Percentiles rank a stretch among this genome's conserved stretches.
Conservation (phyloP, 2,797 vertebrate species). For the Arnoldichthys spilopterus region DNA sequence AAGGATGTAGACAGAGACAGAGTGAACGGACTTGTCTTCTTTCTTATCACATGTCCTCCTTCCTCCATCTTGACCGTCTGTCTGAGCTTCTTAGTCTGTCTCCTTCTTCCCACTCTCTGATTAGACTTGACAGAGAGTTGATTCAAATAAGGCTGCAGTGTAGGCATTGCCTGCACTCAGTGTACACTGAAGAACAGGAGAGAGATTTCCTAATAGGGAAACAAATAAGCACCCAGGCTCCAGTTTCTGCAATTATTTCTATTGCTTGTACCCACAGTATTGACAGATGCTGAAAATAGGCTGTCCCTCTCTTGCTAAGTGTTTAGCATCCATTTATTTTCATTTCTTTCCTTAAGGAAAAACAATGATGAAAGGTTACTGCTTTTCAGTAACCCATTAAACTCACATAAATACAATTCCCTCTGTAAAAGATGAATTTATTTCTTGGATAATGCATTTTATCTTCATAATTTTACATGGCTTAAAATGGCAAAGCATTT, state of each 20-base stretch:
- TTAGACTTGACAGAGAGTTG: constrained; percentile 70
- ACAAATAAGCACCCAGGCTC: constrained; percentile 70
- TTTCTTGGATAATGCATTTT: constrained; percentile 69
- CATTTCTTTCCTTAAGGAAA: constrained; percentile 70
- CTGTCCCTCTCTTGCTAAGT: background rate
- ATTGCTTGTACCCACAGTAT: constrained; percentile 59
- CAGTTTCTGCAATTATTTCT: constrained; percentile 67
- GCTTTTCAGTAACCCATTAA: constrained; percentile 71
- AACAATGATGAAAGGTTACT: constrained; percentile 76
- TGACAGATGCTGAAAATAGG: constrained; percentile 54
- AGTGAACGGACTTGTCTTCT: constrained; percentile 30
- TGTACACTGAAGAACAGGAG: constrained; percentile 66
- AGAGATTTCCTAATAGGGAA: constrained; percentile 69
- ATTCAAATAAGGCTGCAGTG: constrained; percentile 73
- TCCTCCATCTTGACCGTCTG: constrained; percentile 44
- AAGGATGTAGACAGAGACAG: constrained; percentile 39
- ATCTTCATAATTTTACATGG: constrained; percentile 40
- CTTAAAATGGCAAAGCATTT: constrained; percentile 35
- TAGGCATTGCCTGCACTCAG: constrained; percentile 59
- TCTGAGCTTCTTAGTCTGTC: constrained; percentile 60
- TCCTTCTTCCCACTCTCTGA: constrained; percentile 52
- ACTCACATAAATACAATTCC: constrained; percentile 63
- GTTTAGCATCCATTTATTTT: constrained; percentile 74
- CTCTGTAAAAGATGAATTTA: constrained; percentile 75
- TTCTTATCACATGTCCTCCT: constrained; percentile 46